Conservation (phyloP, 2,888 invertebrate genomes). For the Helobdella robusta region DNA sequence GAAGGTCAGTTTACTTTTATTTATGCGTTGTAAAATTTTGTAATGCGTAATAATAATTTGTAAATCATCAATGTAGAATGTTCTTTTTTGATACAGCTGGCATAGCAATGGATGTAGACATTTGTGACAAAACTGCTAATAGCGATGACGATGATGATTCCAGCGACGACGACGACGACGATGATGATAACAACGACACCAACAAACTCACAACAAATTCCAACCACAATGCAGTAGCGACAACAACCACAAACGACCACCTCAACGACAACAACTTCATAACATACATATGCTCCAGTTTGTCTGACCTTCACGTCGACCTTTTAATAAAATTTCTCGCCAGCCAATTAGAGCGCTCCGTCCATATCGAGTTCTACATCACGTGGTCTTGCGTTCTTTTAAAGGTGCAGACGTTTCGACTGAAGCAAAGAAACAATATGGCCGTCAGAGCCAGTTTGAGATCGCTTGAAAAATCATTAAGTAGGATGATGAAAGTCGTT, state of each 20-base stretch:
- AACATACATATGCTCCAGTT: constrained; percentile 55
- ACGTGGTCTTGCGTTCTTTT: constrained; percentile 65
- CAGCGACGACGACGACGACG: constrained; percentile 13
- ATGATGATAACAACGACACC: background rate
- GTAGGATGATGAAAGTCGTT: background rate
- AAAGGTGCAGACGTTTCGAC: constrained; percentile 56
- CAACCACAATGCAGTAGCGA: background rate
- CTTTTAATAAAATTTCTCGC: constrained; percentile 65
- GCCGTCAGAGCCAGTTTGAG: constrained; percentile 68
- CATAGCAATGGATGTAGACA: no score
- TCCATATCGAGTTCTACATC: constrained; percentile 79
- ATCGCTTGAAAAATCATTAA: constrained; percentile 60
- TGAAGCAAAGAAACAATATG: constrained; percentile 56
- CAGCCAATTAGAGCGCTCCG: constrained; percentile 62
- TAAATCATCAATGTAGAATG: background rate
- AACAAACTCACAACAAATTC: background rate
- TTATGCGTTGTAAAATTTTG: no score
- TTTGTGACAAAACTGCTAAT: background rate
- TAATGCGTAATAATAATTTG: no score
- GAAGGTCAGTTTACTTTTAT: no score
- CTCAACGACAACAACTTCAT: background rate
- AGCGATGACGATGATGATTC: background rate
- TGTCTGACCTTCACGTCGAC: constrained; percentile 68
- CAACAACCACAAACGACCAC: background rate
- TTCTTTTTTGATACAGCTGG: no score